A percentile compares a stretch with the other conserved stretches of the same genome.
These are phyloP conservation scores for Myrmecophaga tridactyla DNA, from an alignment of 2,113 vertebrate genomes.

Conservation along the genomic window DNA sequence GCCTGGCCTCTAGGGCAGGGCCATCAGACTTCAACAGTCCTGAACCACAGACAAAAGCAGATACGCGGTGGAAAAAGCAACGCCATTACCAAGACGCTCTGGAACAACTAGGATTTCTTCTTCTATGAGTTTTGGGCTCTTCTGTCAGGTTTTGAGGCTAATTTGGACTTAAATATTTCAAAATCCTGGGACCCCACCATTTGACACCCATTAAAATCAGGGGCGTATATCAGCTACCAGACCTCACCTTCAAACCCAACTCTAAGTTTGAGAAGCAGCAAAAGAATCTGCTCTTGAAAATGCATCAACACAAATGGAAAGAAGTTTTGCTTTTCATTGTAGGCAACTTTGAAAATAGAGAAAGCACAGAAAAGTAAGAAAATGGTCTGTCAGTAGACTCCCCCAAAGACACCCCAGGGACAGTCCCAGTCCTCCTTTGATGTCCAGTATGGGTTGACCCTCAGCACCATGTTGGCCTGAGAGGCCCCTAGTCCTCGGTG, in stretches of 20 bases:
- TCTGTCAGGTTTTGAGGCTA: neutral
- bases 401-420: neutral
- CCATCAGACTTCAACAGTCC: fast-evolving
- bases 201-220: neutral
- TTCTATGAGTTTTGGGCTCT: neutral
- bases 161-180: neutral
- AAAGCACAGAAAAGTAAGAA: neutral
- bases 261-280: neutral
- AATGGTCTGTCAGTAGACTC: neutral
- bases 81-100: neutral
- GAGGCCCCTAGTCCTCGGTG: neutral
- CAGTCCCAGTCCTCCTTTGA: neutral
- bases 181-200: neutral
- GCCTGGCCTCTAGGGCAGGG: neutral
- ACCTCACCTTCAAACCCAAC: neutral
- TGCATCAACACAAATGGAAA: neutral
- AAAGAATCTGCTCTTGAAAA: neutral
- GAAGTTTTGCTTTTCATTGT: neutral
- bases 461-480: fast-evolving
- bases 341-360: neutral
- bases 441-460: fast-evolving
- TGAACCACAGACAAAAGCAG: neutral
- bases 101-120: too few species aligned
- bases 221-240: neutral
- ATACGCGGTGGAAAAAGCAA: fast-evolving